phyloP scores from a whole-genome alignment of 2,113 vertebrate genomes.

The Oncorhynchus keta region DNA sequence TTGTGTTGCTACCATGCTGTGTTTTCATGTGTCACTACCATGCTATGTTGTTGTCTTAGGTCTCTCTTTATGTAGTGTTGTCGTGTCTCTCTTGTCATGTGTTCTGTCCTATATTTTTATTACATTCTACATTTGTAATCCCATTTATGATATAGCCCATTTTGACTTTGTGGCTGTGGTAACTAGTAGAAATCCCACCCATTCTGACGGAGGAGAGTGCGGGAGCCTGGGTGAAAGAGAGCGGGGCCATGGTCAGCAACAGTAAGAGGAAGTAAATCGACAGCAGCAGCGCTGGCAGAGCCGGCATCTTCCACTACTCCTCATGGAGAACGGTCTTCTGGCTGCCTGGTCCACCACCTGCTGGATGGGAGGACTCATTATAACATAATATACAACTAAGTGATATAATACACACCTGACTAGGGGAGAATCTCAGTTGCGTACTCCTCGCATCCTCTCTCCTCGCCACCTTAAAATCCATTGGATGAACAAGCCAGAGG shows the following conservation, averaged over 20 bases:
- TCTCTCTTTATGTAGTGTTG: too few species aligned
- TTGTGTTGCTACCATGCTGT: too few species aligned
- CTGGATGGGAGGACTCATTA: constrained; percentile 38
- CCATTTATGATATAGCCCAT: too few species aligned
- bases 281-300: constrained; percentile 88
- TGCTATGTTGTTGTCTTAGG: too few species aligned
- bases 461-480: too few species aligned
- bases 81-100: too few species aligned
- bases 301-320: constrained; percentile 94
- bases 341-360: constrained; percentile 86
- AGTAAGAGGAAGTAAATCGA: constrained; percentile 65
- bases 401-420: neutral
- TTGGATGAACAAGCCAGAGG: too few species aligned
- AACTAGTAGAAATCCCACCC: constrained; percentile 71
- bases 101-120: too few species aligned
- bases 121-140: too few species aligned
- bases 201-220: constrained; percentile 83
- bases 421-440: neutral
- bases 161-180: too few species aligned
- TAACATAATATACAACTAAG: neutral
- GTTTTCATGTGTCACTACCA: too few species aligned
- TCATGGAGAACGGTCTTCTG: constrained; percentile 91
- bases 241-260: constrained; percentile 79
- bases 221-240: constrained; percentile 72
- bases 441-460: too few species aligned